A percentile compares a stretch with the other conserved stretches of the same genome.
Evolutionary conservation across 2,888 invertebrate species (phyloP).

Genomic region (Pterostichus niger): DNA sequence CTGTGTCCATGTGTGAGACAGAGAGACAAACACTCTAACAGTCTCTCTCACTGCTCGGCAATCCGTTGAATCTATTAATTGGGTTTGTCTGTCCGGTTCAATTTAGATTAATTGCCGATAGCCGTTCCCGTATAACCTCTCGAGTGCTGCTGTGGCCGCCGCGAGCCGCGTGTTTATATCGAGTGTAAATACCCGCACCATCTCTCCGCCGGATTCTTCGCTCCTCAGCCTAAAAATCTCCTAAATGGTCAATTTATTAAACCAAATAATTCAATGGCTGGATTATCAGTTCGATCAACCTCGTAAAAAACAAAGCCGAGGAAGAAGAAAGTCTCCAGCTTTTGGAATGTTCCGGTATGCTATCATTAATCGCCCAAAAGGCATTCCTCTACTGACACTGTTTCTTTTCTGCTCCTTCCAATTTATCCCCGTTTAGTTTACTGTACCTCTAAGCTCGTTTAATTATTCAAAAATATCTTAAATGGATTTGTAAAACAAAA

Average conservation of each 20-base stretch:
- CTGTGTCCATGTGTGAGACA: not conserved
- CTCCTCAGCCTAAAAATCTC: conserved; percentile 27
- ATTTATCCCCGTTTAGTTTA: too few relatives aligned
- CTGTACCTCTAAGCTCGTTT: too few relatives aligned
- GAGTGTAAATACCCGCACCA: conserved; percentile 26
- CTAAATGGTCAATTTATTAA: conserved; percentile 60
- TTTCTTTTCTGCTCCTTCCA: too few relatives aligned
- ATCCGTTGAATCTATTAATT: conserved; percentile 73
- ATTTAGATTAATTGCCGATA: conserved; percentile 76
- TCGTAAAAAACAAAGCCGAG: not conserved
- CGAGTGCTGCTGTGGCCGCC: conserved; percentile 52
- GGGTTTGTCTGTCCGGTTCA: conserved; percentile 75
- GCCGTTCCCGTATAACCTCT: conserved; percentile 66
- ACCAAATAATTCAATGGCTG: conserved; percentile 42
- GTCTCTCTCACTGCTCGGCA: conserved; percentile 50
- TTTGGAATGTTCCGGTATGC: conserved; percentile 8
- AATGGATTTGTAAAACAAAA: too few relatives aligned
- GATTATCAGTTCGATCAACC: conserved; percentile 17
- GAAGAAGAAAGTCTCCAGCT: conserved; percentile 1
- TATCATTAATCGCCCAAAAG: conserved; percentile 12
- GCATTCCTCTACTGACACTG: conserved; percentile 2
- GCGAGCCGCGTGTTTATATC: conserved; percentile 33
- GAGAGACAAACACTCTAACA: not conserved
- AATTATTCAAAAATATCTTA: too few relatives aligned
- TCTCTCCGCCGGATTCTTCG: conserved; percentile 16